Conservation (phyloP, 2,797 vertebrate species). For the Thripadectes ignobilis region DNA sequence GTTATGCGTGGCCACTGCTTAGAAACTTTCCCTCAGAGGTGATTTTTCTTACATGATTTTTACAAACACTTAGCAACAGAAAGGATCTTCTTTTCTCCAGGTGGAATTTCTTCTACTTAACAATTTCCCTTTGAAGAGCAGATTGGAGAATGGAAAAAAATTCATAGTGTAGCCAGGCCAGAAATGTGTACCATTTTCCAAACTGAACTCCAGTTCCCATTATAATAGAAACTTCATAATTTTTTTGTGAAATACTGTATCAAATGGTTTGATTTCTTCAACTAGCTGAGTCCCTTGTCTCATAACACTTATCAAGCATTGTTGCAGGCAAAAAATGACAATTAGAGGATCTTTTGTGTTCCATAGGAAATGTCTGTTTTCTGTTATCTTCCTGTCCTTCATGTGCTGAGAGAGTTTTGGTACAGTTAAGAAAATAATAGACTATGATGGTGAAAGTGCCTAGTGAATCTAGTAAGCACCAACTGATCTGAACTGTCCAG, state of each 20-base stretch:
- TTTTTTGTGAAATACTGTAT: neutral
- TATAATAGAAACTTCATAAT: neutral
- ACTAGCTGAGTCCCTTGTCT: neutral
- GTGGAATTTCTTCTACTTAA: neutral
- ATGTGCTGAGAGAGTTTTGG: neutral
- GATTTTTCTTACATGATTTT: neutral
- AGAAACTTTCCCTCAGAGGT: neutral
- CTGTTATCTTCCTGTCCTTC: neutral
- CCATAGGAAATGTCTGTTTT: neutral
- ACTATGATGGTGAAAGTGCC: neutral
- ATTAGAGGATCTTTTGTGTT: neutral
- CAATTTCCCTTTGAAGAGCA: neutral
- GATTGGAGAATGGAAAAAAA: neutral
- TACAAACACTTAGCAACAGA: neutral
- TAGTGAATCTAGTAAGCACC: neutral
- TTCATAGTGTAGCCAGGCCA: neutral
- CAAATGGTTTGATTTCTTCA: neutral
- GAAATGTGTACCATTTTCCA: neutral
- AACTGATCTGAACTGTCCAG: neutral
- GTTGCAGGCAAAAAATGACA: neutral
- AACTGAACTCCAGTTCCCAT: neutral
- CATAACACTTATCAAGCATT: neutral
- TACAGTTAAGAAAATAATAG: neutral
- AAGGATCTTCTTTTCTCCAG: neutral
- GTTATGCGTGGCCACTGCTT: neutral